phyloP scores from a whole-genome alignment of 2,113 vertebrate species.

The Lipophrys pholis region DNA sequence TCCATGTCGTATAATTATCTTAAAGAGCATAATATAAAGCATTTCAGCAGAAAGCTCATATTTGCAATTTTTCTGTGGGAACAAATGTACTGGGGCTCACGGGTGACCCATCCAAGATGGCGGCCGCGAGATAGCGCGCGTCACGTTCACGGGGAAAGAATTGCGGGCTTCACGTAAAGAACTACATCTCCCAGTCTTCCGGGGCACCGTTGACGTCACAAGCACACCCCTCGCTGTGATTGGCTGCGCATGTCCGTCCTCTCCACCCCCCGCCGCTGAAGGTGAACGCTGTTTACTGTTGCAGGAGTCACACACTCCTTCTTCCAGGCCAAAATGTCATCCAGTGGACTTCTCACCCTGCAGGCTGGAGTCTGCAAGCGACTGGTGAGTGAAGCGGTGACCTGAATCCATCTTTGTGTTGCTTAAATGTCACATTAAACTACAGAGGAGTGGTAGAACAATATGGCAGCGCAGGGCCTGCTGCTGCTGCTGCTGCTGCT shows the following conservation, averaged over 20 bases:
- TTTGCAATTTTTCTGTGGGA: too few relatives aligned
- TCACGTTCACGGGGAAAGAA: too few relatives aligned
- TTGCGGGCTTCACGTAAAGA: too few relatives aligned
- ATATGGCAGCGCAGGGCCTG: slow-evolving; percentile 1
- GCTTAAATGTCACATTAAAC: not conserved
- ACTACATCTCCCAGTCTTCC: slow-evolving; percentile 72
- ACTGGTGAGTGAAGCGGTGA: slow-evolving; percentile 72
- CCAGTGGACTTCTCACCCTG: slow-evolving; percentile 70
- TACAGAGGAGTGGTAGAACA: not conserved
- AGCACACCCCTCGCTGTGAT: slow-evolving; percentile 72
- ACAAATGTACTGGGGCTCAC: too few relatives aligned
- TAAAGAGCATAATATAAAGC: too few relatives aligned
- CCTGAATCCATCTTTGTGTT: rapidly evolving
- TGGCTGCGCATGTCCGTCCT: slow-evolving; percentile 52
- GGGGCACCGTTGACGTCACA: slow-evolving; percentile 23
- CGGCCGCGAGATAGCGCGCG: too few relatives aligned
- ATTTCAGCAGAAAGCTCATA: too few relatives aligned
- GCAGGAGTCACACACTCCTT: not conserved
- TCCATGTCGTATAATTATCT: too few relatives aligned
- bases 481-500: not conserved
- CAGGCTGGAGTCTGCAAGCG: slow-evolving; percentile 68
- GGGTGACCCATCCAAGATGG: too few relatives aligned
- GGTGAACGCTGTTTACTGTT: slow-evolving; percentile 64
- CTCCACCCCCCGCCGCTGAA: slow-evolving; percentile 55
- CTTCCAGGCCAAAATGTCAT: slow-evolving; percentile 58